phyloP scores from a whole-genome alignment of 2,797 vertebrate genomes.

The Gymnoscopelus braueri region DNA sequence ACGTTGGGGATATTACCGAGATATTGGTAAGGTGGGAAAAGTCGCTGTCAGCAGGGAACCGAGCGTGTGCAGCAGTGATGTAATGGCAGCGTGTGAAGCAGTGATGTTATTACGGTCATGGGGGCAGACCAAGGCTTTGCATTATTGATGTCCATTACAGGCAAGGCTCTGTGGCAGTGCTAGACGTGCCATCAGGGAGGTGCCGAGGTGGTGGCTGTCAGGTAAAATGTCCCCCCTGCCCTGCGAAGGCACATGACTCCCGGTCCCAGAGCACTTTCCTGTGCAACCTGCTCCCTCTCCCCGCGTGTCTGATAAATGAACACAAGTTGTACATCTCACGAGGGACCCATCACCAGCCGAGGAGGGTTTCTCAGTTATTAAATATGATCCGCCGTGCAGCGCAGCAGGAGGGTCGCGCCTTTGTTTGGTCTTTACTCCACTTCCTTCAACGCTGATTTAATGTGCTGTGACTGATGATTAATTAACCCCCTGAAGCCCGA shows the following conservation, averaged over 20 bases:
- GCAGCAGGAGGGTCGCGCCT: no score
- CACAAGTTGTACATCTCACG: slow-evolving; percentile 42
- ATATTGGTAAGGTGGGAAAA: no score
- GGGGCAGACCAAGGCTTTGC: slow-evolving; percentile 62
- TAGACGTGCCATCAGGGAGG: slow-evolving; percentile 46
- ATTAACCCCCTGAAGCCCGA: no score
- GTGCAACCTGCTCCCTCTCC: slow-evolving; percentile 49
- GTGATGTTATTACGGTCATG: slow-evolving; percentile 45
- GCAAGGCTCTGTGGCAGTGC: slow-evolving; percentile 56
- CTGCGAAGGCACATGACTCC: slow-evolving; percentile 56
- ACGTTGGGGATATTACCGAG: no score
- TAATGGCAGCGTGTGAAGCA: slow-evolving; percentile 16
- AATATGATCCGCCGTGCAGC: slow-evolving; percentile 43
- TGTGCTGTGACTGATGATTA: slow-evolving; percentile 37
- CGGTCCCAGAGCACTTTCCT: slow-evolving; percentile 54
- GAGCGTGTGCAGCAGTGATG: no score
- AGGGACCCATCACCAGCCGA: slow-evolving; percentile 54
- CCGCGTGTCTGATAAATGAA: slow-evolving; percentile 70
- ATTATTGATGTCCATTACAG: slow-evolving; percentile 80
- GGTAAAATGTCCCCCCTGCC: slow-evolving; percentile 70
- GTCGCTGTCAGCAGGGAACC: no score
- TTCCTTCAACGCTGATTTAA: slow-evolving; percentile 49
- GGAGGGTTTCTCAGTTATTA: slow-evolving; percentile 56
- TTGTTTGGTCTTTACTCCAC: not conserved
- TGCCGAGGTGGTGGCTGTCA: slow-evolving; percentile 64